Base-by-base conservation (phyloP, 2,113 vertebrate species). In the Coracopsis vasa region DNA sequence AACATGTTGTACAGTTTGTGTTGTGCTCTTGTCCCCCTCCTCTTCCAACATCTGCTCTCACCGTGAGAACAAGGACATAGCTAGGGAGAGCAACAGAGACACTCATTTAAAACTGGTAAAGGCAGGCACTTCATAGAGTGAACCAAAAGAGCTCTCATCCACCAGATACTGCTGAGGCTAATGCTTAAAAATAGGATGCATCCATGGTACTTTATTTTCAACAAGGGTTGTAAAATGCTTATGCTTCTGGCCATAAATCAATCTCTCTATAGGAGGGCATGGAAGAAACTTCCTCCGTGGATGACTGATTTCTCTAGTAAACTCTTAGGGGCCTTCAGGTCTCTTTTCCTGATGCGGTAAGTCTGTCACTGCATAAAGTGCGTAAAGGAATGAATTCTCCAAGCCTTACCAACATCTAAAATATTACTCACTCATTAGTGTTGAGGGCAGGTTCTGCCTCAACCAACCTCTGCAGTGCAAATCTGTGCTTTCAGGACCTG, bases 51-150 rank as follows among this genome's bases (percentile, higher is more conserved):
- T 13, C 50, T 2, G 4, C 15, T 29, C 27, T 62, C 78, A 53
- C 28, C 0, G 0, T 13, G 35, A 66, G 56, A 87, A 61, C 0
- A 1, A 58, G 21, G 66, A 21, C 29, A 33, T 6, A 75, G 66
- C 33, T 71, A 44, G 6, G 23, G 42, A 74, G 17, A 67, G 27
- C 1, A 2, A 44, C 47, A 64, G 24, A 29, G 18, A 56, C 10
- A 51, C 48, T 60, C 1, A 2, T 48, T 70, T 21, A 65, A 69
- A 29, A 51, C 44, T 54, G 27, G 15, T 71, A 37, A 74, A 58
- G 75, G 28, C 0, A 0, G 27, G 5, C 11, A 42, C 33, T 73
- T 92, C 7, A 25, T 31, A 28, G 79, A 75, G 53, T 2, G 13
- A 81, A 33, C 20, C 41, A 87, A 31, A 81, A 45, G 24, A 69